Evolutionary conservation across 92 coral and sea anemone species (phyloP).

Genomic region (Actinernus sp.): DNA sequence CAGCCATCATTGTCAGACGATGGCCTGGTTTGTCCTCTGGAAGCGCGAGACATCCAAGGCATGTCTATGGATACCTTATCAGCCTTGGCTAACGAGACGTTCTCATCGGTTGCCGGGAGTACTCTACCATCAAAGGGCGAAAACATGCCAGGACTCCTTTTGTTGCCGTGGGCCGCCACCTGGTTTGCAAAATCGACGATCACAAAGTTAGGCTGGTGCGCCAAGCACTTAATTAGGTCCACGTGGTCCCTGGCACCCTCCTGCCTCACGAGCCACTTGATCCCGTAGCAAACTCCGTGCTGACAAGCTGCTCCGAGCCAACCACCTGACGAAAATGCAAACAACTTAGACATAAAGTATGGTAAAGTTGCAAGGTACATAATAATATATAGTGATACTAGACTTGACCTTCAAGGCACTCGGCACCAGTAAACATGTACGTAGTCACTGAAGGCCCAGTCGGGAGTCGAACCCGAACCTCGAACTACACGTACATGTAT

Average conservation of each 20-base stretch:
- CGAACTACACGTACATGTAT: too few species aligned
- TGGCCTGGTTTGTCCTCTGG: slow-evolving; percentile 1
- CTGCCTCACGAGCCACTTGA: slow-evolving; percentile 37
- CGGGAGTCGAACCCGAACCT: too few species aligned
- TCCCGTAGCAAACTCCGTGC: slow-evolving; percentile 43
- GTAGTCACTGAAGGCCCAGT: too few species aligned
- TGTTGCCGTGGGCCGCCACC: slow-evolving; percentile 42
- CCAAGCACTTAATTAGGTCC: slow-evolving; percentile 20
- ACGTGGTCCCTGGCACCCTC: too few species aligned
- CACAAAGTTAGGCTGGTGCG: slow-evolving; percentile 23
- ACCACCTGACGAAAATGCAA: slow-evolving; percentile 21
- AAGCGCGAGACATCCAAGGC: slow-evolving; percentile 18
- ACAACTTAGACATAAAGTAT: too few species aligned
- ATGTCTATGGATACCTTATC: slow-evolving; percentile 11
- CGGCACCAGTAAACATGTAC: too few species aligned
- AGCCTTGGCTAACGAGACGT: slow-evolving; percentile 10
- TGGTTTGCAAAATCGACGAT: slow-evolving; percentile 34
- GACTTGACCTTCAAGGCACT: too few species aligned
- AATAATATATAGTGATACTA: too few species aligned
- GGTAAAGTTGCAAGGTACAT: too few species aligned
- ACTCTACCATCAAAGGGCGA: slow-evolving; percentile 35
- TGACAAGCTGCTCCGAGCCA: slow-evolving; percentile 52
- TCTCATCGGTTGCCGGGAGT: slow-evolving; percentile 17
- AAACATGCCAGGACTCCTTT: slow-evolving; percentile 21
- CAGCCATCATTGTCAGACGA: not conserved